These are phyloP conservation scores for Coracias cyanogaster DNA, from an alignment of 2,797 vertebrate species.

Conservation along the genomic window DNA sequence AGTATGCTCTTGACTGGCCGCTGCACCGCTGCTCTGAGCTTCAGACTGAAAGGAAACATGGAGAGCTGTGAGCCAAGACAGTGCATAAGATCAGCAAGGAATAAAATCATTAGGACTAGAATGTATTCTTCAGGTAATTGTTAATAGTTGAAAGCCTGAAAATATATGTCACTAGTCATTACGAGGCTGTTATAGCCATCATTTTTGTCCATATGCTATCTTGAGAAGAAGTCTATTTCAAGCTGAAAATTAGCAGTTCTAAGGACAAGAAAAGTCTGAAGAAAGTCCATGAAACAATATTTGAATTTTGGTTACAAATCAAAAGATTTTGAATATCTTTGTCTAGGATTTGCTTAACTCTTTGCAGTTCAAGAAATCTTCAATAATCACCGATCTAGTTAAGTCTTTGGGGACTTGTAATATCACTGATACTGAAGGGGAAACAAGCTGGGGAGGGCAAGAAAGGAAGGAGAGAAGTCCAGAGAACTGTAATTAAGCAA, in stretches of 20 bases:
- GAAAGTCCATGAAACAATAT: not conserved
- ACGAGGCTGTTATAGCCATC: rapidly evolving
- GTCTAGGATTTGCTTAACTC: not conserved
- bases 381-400: not conserved
- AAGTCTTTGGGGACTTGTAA: not conserved
- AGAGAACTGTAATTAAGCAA: not conserved
- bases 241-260: not conserved
- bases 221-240: not conserved
- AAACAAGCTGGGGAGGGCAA: not conserved
- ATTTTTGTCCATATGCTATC: rapidly evolving
- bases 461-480: not conserved
- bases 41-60: conserved; percentile 38
- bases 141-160: not conserved
- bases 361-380: not conserved
- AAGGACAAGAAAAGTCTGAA: not conserved
- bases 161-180: not conserved
- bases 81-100: rapidly evolving
- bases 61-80: not conserved
- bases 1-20: conserved; percentile 50
- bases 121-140: not conserved
- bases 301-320: not conserved
- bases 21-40: not conserved
- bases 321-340: not conserved
- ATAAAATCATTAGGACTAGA: not conserved
- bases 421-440: not conserved